Conservation (phyloP, 2,888 invertebrate species). For the Capitulum mitella region DNA sequence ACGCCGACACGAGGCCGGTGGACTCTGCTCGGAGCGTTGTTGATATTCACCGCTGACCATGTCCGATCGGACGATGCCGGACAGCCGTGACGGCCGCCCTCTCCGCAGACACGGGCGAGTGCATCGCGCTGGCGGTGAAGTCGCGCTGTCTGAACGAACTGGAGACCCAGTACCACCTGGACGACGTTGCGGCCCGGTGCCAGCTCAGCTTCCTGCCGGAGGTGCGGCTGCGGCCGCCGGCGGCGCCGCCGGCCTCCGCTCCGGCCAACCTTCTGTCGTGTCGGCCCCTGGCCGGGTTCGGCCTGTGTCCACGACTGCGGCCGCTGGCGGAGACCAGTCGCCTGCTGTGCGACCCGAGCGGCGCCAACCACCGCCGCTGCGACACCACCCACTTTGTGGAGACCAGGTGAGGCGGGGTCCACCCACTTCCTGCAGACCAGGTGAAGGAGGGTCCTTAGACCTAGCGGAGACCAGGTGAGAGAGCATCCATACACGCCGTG, state of each 20-base stretch:
- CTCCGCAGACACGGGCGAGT: conserved; percentile 45
- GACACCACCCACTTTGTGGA: conserved; percentile 37
- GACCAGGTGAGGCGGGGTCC: conserved; percentile 32
- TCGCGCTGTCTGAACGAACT: conserved; percentile 47
- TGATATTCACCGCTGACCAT: too few species aligned
- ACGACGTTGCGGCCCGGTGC: conserved; percentile 43
- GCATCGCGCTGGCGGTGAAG: conserved; percentile 46
- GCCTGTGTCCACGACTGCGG: conserved; percentile 42
- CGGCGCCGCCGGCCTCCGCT: conserved; percentile 34
- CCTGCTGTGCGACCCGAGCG: conserved; percentile 45
- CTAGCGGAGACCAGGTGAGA: too few species aligned
- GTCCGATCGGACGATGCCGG: too few species aligned
- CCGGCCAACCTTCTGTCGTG: conserved; percentile 38
- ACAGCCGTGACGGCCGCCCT: too few species aligned
- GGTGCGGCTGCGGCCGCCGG: conserved; percentile 41
- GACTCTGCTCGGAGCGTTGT: too few species aligned
- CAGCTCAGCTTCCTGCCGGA: conserved; percentile 49
- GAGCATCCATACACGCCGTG: too few species aligned
- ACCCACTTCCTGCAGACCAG: too few species aligned
- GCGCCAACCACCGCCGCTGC: conserved; percentile 37
- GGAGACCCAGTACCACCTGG: conserved; percentile 38
- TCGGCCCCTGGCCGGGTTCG: conserved; percentile 42
- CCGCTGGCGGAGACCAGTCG: conserved; percentile 42
- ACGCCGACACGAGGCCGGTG: too few species aligned
- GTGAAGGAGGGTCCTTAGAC: too few species aligned